Evolutionary conservation across 2,113 vertebrate genomes (phyloP).

Genomic region (Laticauda laticaudata): DNA sequence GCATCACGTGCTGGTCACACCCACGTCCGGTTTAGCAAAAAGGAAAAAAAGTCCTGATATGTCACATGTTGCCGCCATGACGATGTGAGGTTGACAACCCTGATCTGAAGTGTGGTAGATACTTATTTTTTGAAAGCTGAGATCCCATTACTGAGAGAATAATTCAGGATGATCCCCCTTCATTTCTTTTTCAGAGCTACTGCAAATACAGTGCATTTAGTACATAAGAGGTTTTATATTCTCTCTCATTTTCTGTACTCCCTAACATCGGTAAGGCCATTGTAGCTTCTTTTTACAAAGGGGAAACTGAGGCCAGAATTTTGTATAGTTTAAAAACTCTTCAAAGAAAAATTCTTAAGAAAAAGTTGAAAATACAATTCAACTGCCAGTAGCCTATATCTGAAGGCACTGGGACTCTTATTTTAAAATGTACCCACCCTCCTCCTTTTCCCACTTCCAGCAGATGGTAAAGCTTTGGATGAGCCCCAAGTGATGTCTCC

Average conservation of each 20-base stretch:
- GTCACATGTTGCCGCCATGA: too few species aligned
- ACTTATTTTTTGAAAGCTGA: neutral
- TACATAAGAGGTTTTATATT: neutral
- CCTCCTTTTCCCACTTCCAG: slow-evolving; percentile 56
- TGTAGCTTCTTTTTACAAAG: slow-evolving; percentile 2
- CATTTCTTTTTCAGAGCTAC: neutral
- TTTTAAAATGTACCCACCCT: slow-evolving; percentile 61
- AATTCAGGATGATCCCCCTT: neutral
- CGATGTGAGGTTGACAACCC: too few species aligned
- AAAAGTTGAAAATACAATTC: slow-evolving; percentile 30
- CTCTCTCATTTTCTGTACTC: neutral
- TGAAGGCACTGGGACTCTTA: slow-evolving; percentile 51
- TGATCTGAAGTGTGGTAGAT: neutral
- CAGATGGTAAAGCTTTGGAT: slow-evolving; percentile 71
- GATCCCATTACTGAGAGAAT: neutral
- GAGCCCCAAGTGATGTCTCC: slow-evolving; percentile 64
- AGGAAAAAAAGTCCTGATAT: too few species aligned
- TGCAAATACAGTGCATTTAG: neutral
- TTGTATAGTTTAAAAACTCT: slow-evolving; percentile 11
- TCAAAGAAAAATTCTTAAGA: slow-evolving; percentile 29
- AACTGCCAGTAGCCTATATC: slow-evolving; percentile 55
- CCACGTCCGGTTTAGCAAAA: too few species aligned
- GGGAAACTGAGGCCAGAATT: neutral
- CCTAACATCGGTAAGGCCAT: neutral
- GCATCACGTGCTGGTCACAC: too few species aligned